A percentile compares a stretch with the other conserved stretches of the same genome.
These are phyloP conservation scores for Aquatica leii DNA, from an alignment of 2,888 invertebrate species.

Conservation along the genomic window DNA sequence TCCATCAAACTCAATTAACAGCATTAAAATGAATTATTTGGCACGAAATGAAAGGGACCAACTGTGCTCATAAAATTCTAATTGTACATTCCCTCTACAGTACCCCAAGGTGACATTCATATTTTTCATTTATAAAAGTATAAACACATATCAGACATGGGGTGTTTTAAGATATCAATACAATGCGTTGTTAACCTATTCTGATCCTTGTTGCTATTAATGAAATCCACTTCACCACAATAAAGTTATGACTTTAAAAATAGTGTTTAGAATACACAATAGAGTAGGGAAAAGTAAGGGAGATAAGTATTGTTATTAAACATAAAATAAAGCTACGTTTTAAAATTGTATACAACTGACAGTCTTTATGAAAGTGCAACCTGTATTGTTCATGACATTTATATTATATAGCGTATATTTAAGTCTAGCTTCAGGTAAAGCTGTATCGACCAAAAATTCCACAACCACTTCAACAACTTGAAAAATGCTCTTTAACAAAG, in stretches of 20 bases:
- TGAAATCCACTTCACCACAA: conserved; percentile 35
- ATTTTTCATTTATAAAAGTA: conserved; percentile 24
- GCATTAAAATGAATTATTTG: conserved; percentile 32
- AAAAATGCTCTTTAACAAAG: conserved; percentile 27
- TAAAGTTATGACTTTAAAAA: conserved; percentile 47
- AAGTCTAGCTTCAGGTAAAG: conserved; percentile 1
- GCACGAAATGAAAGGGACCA: conserved; percentile 21
- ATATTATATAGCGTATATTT: not conserved
- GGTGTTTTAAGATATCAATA: conserved; percentile 26
- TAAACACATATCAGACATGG: conserved; percentile 23
- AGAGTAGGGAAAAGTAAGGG: conserved; percentile 34
- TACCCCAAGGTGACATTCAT: conserved; percentile 35
- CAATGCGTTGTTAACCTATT: conserved; percentile 19
- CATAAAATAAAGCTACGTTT: conserved; percentile 7
- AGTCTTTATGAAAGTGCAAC: not conserved
- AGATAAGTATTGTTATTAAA: conserved; percentile 26
- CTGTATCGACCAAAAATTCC: conserved; percentile 16
- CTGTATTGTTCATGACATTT: conserved; percentile 1
- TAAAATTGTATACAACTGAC: conserved; percentile 8
- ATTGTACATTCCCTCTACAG: conserved; percentile 28
- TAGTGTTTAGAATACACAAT: conserved; percentile 44
- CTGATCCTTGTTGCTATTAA: conserved; percentile 16
- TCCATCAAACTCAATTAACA: conserved; percentile 31
- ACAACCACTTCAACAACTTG: conserved; percentile 21
- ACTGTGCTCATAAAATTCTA: conserved; percentile 25